Base-by-base conservation (phyloP, 2,888 invertebrate genomes). In the Harpagoxenus sublaevis region DNA sequence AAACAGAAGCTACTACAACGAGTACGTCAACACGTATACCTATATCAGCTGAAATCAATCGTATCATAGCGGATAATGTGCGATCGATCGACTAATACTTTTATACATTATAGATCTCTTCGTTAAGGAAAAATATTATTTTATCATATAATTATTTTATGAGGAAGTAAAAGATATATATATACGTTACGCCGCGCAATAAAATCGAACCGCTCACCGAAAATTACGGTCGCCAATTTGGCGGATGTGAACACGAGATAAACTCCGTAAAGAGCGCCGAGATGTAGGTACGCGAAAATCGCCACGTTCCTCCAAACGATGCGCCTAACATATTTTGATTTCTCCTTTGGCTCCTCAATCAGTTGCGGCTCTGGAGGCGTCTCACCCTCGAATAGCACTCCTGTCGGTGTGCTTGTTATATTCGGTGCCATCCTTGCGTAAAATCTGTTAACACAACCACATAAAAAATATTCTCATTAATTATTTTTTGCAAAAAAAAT, bases 271-370 rank as follows among this genome's bases (percentile, higher is more conserved):
- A 98, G 78, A 0, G 98, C 97, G 3, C 97, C 97, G 71, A 97
- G 57, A 94, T 98, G 98, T 86, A 98, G 96, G 93, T 97, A 97
- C 10, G 96, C 95, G 93, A 98, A 98, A 1, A 97, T 96, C n/a
- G 97, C 95, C 71, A 98, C 97, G 94, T 98, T 98, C 89, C 97
- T 96, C 98, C 98, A 98, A 9, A 98, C 98, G 68, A 97, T 95
- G 66, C 93, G 86, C 66, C 92, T 87, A 79, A 88, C 89, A 85
- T 94, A 94, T 28, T 86, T 85, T 4, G 51, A 2, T 65, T 74
- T 78, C 10, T 73, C 73, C 18, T 89, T 90, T 0, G n/a, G 0
- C 6, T 62, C 28, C 23, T 91, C 84, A 31, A 39, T 65, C 31
- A 51, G 5, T 55, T 42, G 51, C 1, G 31, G 8, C 0, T 77